Base-by-base conservation (phyloP, 2,888 invertebrate genomes). In the Parelbella ahira region DNA sequence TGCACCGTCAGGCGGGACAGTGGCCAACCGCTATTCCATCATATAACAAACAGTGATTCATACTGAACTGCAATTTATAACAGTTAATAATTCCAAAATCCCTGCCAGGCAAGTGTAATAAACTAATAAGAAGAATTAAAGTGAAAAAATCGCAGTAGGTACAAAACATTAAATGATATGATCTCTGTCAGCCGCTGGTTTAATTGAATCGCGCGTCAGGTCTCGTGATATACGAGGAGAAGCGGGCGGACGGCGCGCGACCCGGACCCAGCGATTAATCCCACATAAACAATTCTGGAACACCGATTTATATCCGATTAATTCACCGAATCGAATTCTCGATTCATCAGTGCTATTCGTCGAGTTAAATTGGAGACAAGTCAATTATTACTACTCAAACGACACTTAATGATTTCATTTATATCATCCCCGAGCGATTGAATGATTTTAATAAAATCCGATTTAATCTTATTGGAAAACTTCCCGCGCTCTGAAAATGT, bases 181-280 rank as follows among this genome's bases (percentile, higher is more conserved):
- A 62, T 50, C 60, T 55, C 66, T 68, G 74, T 76, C 76, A 68
- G 70, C 64, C 58, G 57, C 53, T 56, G 58, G 56, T 75, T 73
- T 78, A 42, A 83, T 83, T 83, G 79, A 83, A 83, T 78, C 63
- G 62, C 67, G 56, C 68, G 68, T 74, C 76, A 67, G 60, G 38
- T 49, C 57, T 9, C 53, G 64, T 78, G 74, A 81, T 78, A 69
- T 78, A 81, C 67, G 73, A 72, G 68, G 72, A 72, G 68, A 42
- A 45, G 49, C 54, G n/a, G n/a, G 32, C 48, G 54, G 43, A 48
- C 48, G 52, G 47, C 50, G 51, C 57, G 49, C 68, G 54, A 59
- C 62, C 53, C 47, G 33, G 44, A 44, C 48, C 50, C 57, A 62
- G 69, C 73, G 69, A 75, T 80, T 77, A 76, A 76, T 75, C 60